Conservation (phyloP, 1,140 invertebrate genomes). For the Drosophila tani region DNA sequence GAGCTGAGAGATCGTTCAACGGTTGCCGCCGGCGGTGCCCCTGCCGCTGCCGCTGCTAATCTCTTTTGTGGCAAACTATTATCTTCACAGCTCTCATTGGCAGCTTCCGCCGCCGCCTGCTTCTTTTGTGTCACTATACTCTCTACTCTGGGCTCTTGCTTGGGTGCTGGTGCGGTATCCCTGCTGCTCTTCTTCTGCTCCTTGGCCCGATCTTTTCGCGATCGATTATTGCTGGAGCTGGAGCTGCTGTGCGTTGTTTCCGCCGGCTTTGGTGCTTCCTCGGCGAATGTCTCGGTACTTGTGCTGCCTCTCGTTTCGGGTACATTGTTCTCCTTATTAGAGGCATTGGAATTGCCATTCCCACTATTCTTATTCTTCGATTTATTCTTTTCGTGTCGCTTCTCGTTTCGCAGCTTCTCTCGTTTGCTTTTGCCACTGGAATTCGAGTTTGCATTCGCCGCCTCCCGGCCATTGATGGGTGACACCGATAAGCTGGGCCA, state of each 20-base stretch:
- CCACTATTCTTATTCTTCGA: conserved; percentile 64
- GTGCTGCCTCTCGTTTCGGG: conserved; percentile 45
- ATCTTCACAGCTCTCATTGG: conserved; percentile 25
- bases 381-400: conserved; percentile 74
- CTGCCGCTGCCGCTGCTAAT: conserved; percentile 2
- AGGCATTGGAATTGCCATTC: conserved; percentile 78
- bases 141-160: conserved; percentile 39
- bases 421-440: conserved; percentile 66
- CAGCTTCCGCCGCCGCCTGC: conserved; percentile 8
- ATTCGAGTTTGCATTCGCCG: conserved; percentile 32
- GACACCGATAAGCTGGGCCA: conserved; percentile 88
- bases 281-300: conserved; percentile 44
- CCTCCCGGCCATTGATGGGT: conserved; percentile 78
- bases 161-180: conserved; percentile 24
- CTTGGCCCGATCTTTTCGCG: conserved; percentile 53
- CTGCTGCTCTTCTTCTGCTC: conserved; percentile 47
- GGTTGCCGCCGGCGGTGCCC: conserved; percentile 20
- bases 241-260: conserved; percentile 36
- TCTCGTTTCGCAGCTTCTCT: conserved; percentile 71
- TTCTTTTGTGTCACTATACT: conserved; percentile 26
- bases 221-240: conserved; percentile 33
- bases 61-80: conserved; percentile 41
- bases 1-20: conserved; percentile 61
- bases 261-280: conserved; percentile 36
- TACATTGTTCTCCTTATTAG: conserved; percentile 76